These are phyloP conservation scores for western clawed frog (Xenopus tropicalis) DNA, from an alignment of 2,113 vertebrate species.

Conservation along the genomic window DNA sequence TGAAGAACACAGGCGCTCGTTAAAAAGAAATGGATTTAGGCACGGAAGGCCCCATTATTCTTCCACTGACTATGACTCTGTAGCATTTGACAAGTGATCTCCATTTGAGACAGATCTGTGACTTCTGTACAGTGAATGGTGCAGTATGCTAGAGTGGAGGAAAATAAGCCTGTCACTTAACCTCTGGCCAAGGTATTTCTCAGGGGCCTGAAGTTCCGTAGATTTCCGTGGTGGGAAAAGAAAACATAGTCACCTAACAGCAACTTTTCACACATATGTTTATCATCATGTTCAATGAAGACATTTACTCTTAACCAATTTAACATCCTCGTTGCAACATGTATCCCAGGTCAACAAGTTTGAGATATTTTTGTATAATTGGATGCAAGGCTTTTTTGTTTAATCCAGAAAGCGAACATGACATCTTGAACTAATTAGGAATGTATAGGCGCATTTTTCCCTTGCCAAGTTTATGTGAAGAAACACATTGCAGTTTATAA, in stretches of 20 bases:
- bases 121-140: slow-evolving; percentile 3
- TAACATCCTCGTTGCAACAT: no score
- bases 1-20: slow-evolving; percentile 27
- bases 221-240: slow-evolving; percentile 35
- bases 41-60: slow-evolving; percentile 16
- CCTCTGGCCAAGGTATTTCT: rapidly evolving
- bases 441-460: no score
- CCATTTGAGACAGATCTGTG: slow-evolving; percentile 14
- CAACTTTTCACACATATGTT: slow-evolving; percentile 15
- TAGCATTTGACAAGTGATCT: not conserved
- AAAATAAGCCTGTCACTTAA: not conserved
- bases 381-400: no score
- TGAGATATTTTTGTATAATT: no score
- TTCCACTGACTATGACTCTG: not conserved
- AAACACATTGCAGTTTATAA: no score
- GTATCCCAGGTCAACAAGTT: no score
- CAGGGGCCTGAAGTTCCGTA: not conserved
- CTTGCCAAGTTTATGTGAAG: no score
- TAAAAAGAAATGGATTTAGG: slow-evolving; percentile 15
- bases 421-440: no score
- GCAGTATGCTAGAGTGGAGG: no score
- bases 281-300: no score
- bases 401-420: no score
- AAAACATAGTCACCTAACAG: slow-evolving; percentile 3
- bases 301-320: no score